Percentiles rank a stretch among this genome's conserved stretches.
Evolutionary conservation across 2,888 invertebrate species (phyloP).

Genomic region (Polyommatus icarus): DNA sequence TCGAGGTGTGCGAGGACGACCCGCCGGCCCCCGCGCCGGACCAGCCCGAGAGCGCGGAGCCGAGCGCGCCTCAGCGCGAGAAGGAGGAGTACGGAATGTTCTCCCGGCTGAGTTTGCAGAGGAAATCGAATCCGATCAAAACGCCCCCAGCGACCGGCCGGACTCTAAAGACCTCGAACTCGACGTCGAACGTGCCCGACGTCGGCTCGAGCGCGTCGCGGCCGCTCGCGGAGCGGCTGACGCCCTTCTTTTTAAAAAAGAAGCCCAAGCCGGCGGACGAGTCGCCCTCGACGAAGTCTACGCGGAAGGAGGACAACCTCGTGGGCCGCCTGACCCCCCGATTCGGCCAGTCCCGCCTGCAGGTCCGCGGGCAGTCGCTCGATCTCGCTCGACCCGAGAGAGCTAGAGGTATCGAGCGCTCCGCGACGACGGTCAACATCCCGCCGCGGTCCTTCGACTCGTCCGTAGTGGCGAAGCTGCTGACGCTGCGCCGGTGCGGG

Average conservation of each 20-base stretch:
- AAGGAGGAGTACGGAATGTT: slow-evolving; percentile 59
- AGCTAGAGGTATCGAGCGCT: slow-evolving; percentile 65
- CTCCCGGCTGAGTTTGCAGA: slow-evolving; percentile 65
- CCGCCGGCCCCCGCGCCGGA: slow-evolving; percentile 40
- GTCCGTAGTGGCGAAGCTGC: slow-evolving; percentile 67
- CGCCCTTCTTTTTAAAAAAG: slow-evolving; percentile 74
- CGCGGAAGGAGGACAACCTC: slow-evolving; percentile 66
- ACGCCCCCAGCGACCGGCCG: slow-evolving; percentile 55
- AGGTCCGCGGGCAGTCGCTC: slow-evolving; percentile 69
- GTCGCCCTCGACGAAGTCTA: slow-evolving; percentile 46
- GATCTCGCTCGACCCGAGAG: slow-evolving; percentile 58
- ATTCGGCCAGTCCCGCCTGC: slow-evolving; percentile 70
- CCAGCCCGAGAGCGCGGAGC: slow-evolving; percentile 45
- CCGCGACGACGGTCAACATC: slow-evolving; percentile 66
- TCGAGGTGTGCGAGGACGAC: slow-evolving; percentile 70
- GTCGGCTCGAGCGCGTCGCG: slow-evolving; percentile 58
- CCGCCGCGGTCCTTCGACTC: slow-evolving; percentile 66
- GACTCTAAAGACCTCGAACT: slow-evolving; percentile 68
- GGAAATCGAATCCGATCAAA: slow-evolving; percentile 74
- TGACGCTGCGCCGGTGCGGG: slow-evolving; percentile 73
- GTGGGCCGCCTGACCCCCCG: slow-evolving; percentile 71
- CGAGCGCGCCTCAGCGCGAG: slow-evolving; percentile 41
- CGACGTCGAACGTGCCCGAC: slow-evolving; percentile 73
- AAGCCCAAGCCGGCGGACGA: slow-evolving; percentile 65
- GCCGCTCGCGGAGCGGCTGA: slow-evolving; percentile 66